Evolutionary conservation across 2,113 vertebrate genomes (phyloP).

Genomic region (Seriola dumerili): DNA sequence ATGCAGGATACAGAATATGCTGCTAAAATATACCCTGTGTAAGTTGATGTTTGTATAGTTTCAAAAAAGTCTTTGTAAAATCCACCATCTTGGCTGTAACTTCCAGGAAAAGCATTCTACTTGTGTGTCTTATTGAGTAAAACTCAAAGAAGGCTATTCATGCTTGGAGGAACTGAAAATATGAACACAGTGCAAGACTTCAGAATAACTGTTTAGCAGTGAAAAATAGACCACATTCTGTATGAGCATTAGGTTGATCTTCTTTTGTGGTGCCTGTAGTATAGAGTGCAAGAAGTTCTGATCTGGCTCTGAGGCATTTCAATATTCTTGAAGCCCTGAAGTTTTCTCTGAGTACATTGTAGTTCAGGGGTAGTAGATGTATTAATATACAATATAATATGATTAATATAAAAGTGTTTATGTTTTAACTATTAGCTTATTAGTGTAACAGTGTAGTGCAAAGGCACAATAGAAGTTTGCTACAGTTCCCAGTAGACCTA

Average conservation of each 20-base stretch:
- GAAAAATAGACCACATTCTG: background rate
- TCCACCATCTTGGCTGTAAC: background rate
- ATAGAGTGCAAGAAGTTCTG: background rate
- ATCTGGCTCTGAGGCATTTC: background rate
- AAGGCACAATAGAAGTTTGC: background rate
- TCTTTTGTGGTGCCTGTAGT: background rate
- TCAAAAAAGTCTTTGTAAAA: background rate
- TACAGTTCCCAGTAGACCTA: background rate
- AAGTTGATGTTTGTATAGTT: background rate
- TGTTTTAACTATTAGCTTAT: constrained; percentile 14
- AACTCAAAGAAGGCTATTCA: background rate
- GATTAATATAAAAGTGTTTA: too few species aligned
- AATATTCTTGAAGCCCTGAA: background rate
- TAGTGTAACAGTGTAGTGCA: background rate
- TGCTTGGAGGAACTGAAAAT: background rate
- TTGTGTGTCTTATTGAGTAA: background rate
- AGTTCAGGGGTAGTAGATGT: background rate
- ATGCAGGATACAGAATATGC: background rate
- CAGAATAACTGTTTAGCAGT: constrained; percentile 1
- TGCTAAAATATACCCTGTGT: background rate
- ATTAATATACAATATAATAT: too few species aligned
- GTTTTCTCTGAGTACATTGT: background rate
- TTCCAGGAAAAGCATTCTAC: background rate
- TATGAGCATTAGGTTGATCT: background rate
- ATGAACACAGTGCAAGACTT: background rate